Conservation (phyloP, 1,140 invertebrate species). For the Muscidifurax raptorellus region DNA sequence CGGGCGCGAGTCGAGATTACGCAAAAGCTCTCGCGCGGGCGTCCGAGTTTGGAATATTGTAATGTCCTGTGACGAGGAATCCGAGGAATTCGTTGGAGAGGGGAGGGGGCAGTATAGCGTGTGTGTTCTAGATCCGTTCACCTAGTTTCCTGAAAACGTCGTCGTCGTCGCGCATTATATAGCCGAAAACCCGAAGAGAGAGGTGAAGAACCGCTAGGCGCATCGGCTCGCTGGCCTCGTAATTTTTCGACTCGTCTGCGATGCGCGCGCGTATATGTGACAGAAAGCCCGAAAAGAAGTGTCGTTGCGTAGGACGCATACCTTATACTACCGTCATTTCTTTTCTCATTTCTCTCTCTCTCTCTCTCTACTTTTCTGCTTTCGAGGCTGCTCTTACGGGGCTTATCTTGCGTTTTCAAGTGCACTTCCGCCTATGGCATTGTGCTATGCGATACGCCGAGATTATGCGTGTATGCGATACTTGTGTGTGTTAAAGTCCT, state of each 20-base stretch:
- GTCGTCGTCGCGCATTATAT: background rate
- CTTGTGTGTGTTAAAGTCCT: background rate
- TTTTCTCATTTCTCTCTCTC: slow-evolving; percentile 26
- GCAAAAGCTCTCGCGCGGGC: background rate
- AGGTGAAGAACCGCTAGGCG: slow-evolving; percentile 34
- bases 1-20: too few relatives aligned
- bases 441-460: background rate
- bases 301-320: background rate
- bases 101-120: background rate
- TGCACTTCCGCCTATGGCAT: background rate
- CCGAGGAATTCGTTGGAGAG: background rate
- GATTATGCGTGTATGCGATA: background rate
- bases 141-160: slow-evolving; percentile 58
- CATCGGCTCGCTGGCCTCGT: slow-evolving; percentile 28
- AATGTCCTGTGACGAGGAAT: background rate
- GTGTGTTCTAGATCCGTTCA: slow-evolving; percentile 64
- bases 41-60: too few relatives aligned
- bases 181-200: slow-evolving; percentile 29
- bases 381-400: slow-evolving; percentile 13
- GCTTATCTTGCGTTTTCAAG: slow-evolving; percentile 24
- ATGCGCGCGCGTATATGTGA: background rate
- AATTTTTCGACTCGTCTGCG: background rate
- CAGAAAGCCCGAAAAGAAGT: background rate
- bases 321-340: background rate
- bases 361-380: slow-evolving; percentile 16